Base-by-base conservation (phyloP, 2,113 vertebrate genomes). In the Halichoeres trimaculatus region DNA sequence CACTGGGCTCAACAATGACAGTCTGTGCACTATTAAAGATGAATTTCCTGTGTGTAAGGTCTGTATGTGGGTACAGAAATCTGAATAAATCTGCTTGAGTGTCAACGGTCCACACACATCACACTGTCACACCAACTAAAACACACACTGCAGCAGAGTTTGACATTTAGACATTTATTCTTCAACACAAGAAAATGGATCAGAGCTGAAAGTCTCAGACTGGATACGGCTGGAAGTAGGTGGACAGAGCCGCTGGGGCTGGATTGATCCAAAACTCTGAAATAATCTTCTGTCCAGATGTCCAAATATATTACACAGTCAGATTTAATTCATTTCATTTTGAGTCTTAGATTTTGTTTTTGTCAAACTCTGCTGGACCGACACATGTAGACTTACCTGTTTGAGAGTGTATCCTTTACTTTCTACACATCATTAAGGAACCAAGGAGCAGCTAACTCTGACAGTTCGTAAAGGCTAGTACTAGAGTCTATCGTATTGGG, bases 331-430 rank as follows among this genome's bases (percentile, higher is more conserved):
- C 38, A n/a, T 61, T 70, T 78, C 14, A 35, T 55, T 26, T 63
- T 0, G 59, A 8, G 35, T 13, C 5, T 43, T 43, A 8, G 5
- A 47, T 7, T 14, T 23, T 10, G 12, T 55, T 54, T 40, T 30
- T 26, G 65, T 76, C 76, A 85, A 83, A 76, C 74, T 86, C 70
- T 72, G 47, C 61, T 80, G 52, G 41, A 61, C 14, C 58, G 58
- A 72, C 19, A 54, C 26, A 4, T 8, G 40, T 34, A n/a, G 38
- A 76, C 85, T 83, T 70, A 85, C 71, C 70, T 54, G n/a, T 72
- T 59, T 58, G 65, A 10, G 12, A 22, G 5, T 12, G 17, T 38
- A 56, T 6, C 4, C 8, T 62, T 47, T 52, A 81, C 47, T 22
- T 59, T 66, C 54, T 8, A 60, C 53, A 10, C 68, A 11, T 48